Base-by-base conservation (phyloP, 2,113 vertebrate genomes). In the Crotophaga sulcirostris region DNA sequence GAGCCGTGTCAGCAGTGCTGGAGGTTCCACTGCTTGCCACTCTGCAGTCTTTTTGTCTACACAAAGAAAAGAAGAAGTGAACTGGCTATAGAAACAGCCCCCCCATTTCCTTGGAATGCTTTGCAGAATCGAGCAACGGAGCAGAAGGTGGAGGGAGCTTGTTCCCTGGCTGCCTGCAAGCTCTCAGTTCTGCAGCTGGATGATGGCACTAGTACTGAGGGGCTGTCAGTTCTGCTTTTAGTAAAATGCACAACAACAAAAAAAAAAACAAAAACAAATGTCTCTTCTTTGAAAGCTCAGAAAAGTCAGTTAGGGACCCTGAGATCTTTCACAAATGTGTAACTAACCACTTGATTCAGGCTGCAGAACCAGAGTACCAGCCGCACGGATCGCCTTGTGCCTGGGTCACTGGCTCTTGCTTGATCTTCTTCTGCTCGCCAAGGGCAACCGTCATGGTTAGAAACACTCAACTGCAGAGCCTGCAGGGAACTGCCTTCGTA, bases 401-500 rank as follows among this genome's bases (percentile, higher is more conserved):
- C 52, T 12, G 88, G 95, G 64, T 84, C 85, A 13, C n/a, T 62
- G 72, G 6, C 72, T 25, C 42, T 11, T 59, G n/a, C 49, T 83
- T 62, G 86, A 3, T 63, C 20, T 69, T 58, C 20, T 20, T 70
- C 42, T 40, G 54, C 60, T 88, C 52, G 54, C 93, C 95, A 90
- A 49, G 96, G 93, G 29, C 91, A 56, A 38, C 88, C 93, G 3
- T 25, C 45, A 13, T 93, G 72, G 52, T 91, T 94, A 86, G 80
- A 36, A 59, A 55, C 66, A 19, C 93, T 84, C 6, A 2, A 3
- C 80, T 86, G 87, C 80, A 91, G 24, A 64, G 54, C 87, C 80
- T 49, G 91, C 45, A 54, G 76, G 60, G 81, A 59, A 76, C 62
- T 64, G 36, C 9, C 80, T 26, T 69, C 24, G 74, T 28, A 24